phyloP scores from a whole-genome alignment of 2,113 vertebrate genomes.

The Condylura cristata region DNA sequence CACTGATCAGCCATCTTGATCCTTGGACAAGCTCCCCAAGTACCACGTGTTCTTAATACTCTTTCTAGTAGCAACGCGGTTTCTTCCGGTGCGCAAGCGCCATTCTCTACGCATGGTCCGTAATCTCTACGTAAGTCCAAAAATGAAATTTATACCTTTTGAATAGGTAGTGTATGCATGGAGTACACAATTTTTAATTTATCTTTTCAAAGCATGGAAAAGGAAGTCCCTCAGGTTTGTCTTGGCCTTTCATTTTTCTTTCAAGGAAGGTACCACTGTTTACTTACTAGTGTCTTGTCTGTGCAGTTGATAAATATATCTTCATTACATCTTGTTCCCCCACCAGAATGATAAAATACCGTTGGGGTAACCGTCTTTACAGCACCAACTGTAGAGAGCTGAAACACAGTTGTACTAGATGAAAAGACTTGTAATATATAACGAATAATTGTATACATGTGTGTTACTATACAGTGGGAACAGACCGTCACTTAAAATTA shows the following conservation, averaged over 20 bases:
- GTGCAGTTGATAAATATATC: not conserved
- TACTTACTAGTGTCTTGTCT: conserved; percentile 9
- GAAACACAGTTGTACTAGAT: not conserved
- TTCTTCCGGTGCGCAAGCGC: fast-evolving
- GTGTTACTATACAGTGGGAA: no score
- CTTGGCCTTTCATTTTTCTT: not conserved
- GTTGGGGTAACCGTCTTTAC: not conserved
- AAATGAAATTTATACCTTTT: not conserved
- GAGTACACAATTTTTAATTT: not conserved
- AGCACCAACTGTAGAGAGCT: not conserved
- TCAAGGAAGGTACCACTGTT: not conserved
- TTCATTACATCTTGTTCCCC: not conserved
- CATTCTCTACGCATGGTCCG: not conserved
- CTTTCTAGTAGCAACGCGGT: not conserved
- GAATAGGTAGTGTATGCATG: not conserved
- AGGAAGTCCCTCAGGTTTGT: not conserved
- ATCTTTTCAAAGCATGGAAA: not conserved
- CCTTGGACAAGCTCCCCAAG: not conserved
- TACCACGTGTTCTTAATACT: not conserved
- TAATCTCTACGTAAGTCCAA: not conserved
- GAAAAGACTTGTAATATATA: conserved; percentile 1
- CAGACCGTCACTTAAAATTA: not conserved
- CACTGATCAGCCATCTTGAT: not conserved
- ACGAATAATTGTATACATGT: not conserved
- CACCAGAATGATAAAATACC: not conserved